Evolutionary conservation across 2,888 invertebrate genomes (phyloP).

Genomic region (Leptopilina myrica): DNA sequence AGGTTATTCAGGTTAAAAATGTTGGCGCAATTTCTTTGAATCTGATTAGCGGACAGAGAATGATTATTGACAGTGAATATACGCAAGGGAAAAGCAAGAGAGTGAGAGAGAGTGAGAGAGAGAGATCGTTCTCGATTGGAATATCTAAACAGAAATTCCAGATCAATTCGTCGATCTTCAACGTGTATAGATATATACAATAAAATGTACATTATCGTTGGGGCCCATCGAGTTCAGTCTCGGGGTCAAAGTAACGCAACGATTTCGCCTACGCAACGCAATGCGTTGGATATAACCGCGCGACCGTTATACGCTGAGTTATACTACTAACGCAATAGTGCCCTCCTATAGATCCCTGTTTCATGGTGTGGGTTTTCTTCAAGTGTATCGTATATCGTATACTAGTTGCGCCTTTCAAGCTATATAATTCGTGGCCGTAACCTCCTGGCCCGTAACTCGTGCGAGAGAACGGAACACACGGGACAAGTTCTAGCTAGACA

Average conservation of each 20-base stretch:
- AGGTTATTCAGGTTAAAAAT: too few relatives aligned
- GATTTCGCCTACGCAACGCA: conserved; percentile 63
- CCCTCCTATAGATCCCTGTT: background rate
- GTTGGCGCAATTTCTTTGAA: too few relatives aligned
- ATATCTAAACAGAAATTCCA: conserved; percentile 61
- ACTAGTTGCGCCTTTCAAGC: background rate
- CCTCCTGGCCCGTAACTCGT: conserved; percentile 34
- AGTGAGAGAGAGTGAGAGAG: too few relatives aligned
- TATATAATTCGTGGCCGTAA: conserved; percentile 36
- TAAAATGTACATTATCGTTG: conserved; percentile 54
- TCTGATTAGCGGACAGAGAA: background rate
- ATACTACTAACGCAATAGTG: background rate
- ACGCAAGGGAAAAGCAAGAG: background rate
- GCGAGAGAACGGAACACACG: conserved; percentile 33
- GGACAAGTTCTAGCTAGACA: conserved; percentile 29
- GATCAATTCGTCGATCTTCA: conserved; percentile 61
- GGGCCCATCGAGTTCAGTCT: conserved; percentile 60
- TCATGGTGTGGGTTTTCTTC: background rate
- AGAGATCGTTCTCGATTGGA: conserved; percentile 34
- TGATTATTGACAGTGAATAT: conserved; percentile 18
- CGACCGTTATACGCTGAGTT: conserved; percentile 59
- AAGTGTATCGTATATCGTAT: conserved; percentile 11
- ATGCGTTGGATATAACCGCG: conserved; percentile 48
- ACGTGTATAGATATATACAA: too few relatives aligned
- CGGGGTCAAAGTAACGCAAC: conserved; percentile 63